Percentiles rank a stretch among this genome's conserved stretches.
Evolutionary conservation across 1,140 invertebrate species (phyloP).

Genomic region (Wasmannia auropunctata): DNA sequence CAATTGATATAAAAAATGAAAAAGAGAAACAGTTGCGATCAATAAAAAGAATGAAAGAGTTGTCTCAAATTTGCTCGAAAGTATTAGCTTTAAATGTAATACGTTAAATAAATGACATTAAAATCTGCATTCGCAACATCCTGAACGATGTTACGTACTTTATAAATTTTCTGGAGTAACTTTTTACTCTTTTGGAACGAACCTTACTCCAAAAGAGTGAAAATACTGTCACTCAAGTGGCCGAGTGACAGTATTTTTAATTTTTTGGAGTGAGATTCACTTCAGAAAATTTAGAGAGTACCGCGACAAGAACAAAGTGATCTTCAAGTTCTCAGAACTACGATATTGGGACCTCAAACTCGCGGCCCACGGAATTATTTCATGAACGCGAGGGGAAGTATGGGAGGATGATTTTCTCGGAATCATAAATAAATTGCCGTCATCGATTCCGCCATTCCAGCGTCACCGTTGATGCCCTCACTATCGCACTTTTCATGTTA

Average conservation of each 20-base stretch:
- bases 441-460: slow-evolving; percentile 42
- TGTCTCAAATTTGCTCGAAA: neutral
- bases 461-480: neutral
- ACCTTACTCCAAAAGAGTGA: too few relatives aligned
- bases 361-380: neutral
- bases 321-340: neutral
- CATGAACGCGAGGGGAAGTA: neutral
- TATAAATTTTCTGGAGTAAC: too few relatives aligned
- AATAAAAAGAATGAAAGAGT: too few relatives aligned
- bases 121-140: too few relatives aligned
- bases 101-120: neutral
- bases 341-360: neutral
- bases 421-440: slow-evolving; percentile 62
- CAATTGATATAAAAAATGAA: neutral
- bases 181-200: too few relatives aligned
- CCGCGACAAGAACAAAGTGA: slow-evolving; percentile 1
- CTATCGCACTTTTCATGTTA: slow-evolving; percentile 4
- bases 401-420: slow-evolving; percentile 35
- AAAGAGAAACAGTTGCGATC: neutral
- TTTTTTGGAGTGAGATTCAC: too few relatives aligned
- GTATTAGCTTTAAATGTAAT: neutral
- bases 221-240: too few relatives aligned
- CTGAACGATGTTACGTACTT: too few relatives aligned
- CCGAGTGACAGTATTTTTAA: too few relatives aligned
- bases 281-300: too few relatives aligned